A percentile compares a stretch with the other conserved stretches of the same genome.
Conservation (phyloP, 2,888 invertebrate species). For the Leptodirus hochenwartii region DNA sequence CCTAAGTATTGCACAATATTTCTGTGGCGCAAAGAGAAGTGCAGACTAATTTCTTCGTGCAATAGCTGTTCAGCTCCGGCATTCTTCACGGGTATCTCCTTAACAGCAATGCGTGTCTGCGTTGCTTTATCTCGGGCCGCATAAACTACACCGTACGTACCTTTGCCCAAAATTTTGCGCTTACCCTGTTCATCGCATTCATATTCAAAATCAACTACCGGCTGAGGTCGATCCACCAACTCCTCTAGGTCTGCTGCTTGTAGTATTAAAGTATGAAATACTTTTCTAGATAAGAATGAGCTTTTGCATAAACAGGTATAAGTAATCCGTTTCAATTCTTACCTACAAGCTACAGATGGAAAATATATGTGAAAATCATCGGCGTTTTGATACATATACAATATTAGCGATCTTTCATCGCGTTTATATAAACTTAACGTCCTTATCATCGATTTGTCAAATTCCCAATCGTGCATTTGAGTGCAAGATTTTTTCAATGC, state of each 20-base stretch:
- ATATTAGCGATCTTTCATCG: constrained; percentile 86
- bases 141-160: constrained; percentile 90
- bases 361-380: constrained; percentile 98
- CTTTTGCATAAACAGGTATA: constrained; percentile 47
- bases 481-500: constrained; percentile 59
- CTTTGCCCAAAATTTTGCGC: constrained; percentile 76
- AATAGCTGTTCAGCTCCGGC: constrained; percentile 92
- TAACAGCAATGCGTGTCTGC: constrained; percentile 88
- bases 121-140: constrained; percentile 88
- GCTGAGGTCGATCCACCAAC: too few relatives aligned
- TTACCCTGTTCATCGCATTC: constrained; percentile 82
- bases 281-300: constrained; percentile 8
- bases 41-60: constrained; percentile 92
- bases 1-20: constrained; percentile 77
- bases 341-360: constrained; percentile 69
- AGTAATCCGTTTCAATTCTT: constrained; percentile 9
- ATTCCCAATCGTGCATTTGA: constrained; percentile 86
- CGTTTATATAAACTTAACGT: constrained; percentile 89
- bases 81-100: constrained; percentile 94
- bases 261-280: too few relatives aligned
- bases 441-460: constrained; percentile 76
- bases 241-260: too few relatives aligned
- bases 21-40: constrained; percentile 84
- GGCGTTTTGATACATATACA: constrained; percentile 95
- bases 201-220: constrained; percentile 68